phyloP scores from a whole-genome alignment of 2,888 invertebrate genomes.

The Heteropelma amictum region DNA sequence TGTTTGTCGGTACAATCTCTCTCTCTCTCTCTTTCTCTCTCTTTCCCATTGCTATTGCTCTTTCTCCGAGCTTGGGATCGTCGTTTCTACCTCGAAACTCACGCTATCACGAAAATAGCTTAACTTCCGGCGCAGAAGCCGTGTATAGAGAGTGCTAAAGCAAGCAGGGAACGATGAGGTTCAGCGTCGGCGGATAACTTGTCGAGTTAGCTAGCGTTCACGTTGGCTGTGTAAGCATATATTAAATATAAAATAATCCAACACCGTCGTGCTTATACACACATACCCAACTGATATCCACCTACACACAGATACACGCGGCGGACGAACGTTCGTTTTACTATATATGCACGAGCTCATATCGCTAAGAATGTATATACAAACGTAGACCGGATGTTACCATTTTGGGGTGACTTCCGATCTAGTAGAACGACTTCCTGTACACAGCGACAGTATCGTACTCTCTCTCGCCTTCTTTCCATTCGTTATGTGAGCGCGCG shows the following conservation, averaged over 20 bases:
- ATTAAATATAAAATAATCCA: constrained; percentile 20
- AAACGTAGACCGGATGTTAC: constrained; percentile 58
- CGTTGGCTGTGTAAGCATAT: constrained; percentile 8
- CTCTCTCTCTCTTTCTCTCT: not conserved
- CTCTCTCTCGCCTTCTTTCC: constrained; percentile 33
- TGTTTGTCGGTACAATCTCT: constrained; percentile 16
- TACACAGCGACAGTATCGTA: constrained; percentile 39
- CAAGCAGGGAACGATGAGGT: constrained; percentile 33
- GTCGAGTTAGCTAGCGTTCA: constrained; percentile 29
- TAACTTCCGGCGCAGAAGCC: constrained; percentile 53
- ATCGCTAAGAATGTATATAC: constrained; percentile 22
- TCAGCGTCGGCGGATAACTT: constrained; percentile 42
- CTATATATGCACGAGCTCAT: constrained; percentile 20
- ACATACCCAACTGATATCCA: not conserved
- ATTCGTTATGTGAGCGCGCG: constrained; percentile 28
- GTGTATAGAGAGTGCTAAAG: too few species aligned
- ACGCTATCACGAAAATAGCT: constrained; percentile 55
- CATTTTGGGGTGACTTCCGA: constrained; percentile 63
- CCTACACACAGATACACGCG: not conserved
- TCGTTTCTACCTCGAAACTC: constrained; percentile 34
- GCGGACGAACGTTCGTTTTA: not conserved
- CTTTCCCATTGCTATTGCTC: too few species aligned
- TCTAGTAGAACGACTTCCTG: constrained; percentile 61
- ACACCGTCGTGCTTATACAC: not conserved
- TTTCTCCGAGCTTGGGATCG: constrained; percentile 5